Conservation (phyloP, 2,888 invertebrate genomes). For the Acrocyrtus sp. region DNA sequence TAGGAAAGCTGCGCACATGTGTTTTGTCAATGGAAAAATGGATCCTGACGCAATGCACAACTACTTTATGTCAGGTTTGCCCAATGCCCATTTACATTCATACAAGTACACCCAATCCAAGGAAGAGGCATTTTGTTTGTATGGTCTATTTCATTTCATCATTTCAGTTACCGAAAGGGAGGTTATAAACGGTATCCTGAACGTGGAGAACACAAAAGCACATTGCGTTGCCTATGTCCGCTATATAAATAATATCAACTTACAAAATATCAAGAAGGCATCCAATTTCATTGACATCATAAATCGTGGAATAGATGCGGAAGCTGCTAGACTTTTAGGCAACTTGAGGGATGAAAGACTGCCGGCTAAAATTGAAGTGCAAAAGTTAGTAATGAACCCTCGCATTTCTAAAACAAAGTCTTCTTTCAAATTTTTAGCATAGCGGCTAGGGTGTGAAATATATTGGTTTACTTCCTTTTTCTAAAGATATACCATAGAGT, state of each 20-base stretch:
- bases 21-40: constrained; percentile 85
- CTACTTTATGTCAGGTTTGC: constrained; percentile 96
- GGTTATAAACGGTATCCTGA: constrained; percentile 94
- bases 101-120: background rate
- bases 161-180: constrained; percentile 92
- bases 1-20: constrained; percentile 88
- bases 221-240: constrained; percentile 91
- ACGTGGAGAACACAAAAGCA: constrained; percentile 93
- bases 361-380: constrained; percentile 88
- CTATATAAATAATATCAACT: constrained; percentile 95
- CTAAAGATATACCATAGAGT: constrained; percentile 91
- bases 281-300: constrained; percentile 95
- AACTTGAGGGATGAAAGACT: constrained; percentile 90
- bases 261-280: constrained; percentile 93
- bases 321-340: constrained; percentile 88
- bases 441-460: too few relatives aligned
- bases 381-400: constrained; percentile 73
- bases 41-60: constrained; percentile 95
- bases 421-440: background rate
- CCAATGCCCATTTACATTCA: too few relatives aligned
- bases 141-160: background rate
- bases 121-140: background rate
- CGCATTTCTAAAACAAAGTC: constrained; percentile 10
- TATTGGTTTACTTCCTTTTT: background rate
- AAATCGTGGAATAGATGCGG: constrained; percentile 90